Conservation (phyloP, 2,797 vertebrate species). For the Sparidentex hasta region DNA sequence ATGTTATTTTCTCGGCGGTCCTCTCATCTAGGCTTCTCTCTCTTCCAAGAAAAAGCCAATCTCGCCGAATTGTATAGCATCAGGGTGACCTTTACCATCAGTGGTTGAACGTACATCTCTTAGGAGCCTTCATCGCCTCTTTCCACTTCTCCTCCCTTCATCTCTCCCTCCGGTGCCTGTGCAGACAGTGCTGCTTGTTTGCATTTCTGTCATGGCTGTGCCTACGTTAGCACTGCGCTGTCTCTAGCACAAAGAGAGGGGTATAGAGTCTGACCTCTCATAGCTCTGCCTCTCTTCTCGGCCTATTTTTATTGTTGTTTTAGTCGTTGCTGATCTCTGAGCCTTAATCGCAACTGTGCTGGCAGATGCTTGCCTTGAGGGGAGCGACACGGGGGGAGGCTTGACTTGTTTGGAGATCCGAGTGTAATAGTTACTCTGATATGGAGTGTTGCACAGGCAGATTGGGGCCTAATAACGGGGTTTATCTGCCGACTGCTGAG, state of each 20-base stretch:
- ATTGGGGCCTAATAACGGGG: slow-evolving; percentile 37
- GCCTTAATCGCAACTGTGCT: slow-evolving; percentile 41
- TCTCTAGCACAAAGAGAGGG: background rate
- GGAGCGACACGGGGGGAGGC: slow-evolving; percentile 9
- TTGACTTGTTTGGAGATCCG: slow-evolving; percentile 43
- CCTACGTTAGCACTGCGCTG: background rate
- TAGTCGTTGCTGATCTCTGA: slow-evolving; percentile 14
- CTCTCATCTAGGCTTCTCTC: background rate
- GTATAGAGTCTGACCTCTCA: background rate
- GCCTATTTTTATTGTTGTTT: slow-evolving; percentile 29
- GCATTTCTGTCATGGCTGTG: slow-evolving; percentile 46
- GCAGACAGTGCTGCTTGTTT: slow-evolving; percentile 49
- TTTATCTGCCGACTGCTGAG: slow-evolving; percentile 25
- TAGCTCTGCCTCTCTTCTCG: background rate
- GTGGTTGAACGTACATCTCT: slow-evolving; percentile 31
- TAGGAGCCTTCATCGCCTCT: slow-evolving; percentile 25
- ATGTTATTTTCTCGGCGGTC: slow-evolving; percentile 1
- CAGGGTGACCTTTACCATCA: slow-evolving; percentile 36
- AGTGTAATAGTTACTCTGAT: slow-evolving; percentile 31
- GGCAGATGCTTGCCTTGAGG: slow-evolving; percentile 64
- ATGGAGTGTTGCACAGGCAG: slow-evolving; percentile 14
- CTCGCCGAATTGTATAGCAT: background rate
- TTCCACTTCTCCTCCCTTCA: slow-evolving; percentile 12
- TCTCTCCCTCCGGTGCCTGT: slow-evolving; percentile 21
- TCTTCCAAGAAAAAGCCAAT: slow-evolving; percentile 19